Evolutionary conservation across 2,797 vertebrate species (phyloP).

Genomic region (Xenentodon cancila): DNA sequence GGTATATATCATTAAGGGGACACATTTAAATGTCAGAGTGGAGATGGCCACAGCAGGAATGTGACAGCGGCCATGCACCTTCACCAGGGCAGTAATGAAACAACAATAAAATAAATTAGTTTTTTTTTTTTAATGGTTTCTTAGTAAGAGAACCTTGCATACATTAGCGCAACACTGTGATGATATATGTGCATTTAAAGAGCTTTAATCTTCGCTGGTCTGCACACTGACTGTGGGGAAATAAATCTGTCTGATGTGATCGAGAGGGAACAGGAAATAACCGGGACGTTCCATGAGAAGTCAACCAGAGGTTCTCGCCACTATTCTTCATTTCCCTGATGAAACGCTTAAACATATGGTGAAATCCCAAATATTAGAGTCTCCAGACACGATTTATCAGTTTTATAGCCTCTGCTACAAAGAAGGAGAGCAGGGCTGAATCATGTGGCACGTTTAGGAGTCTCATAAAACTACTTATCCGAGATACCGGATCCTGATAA

Average conservation of each 20-base stretch:
- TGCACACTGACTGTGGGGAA: neutral
- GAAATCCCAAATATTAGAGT: slow-evolving; percentile 1
- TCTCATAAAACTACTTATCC: neutral
- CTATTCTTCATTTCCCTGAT: neutral
- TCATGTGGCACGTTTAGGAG: slow-evolving; percentile 1
- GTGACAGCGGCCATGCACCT: slow-evolving; percentile 18
- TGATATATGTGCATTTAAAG: slow-evolving; percentile 17
- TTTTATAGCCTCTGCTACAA: slow-evolving; percentile 1
- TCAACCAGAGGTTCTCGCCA: neutral
- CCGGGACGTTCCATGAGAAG: too few species aligned
- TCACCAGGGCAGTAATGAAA: slow-evolving; percentile 31
- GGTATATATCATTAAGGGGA: slow-evolving; percentile 50
- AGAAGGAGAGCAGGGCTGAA: neutral
- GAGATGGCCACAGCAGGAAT: slow-evolving; percentile 23
- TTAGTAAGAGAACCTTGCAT: neutral
- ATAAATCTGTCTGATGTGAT: neutral
- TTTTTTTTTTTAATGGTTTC: slow-evolving; percentile 13
- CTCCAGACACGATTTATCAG: neutral
- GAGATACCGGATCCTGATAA: neutral
- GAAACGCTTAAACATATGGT: neutral
- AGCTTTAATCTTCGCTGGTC: slow-evolving; percentile 19
- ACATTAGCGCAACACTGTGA: neutral
- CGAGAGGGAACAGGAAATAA: too few species aligned
- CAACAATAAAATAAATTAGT: slow-evolving; percentile 45
- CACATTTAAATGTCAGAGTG: slow-evolving; percentile 55